Conservation (phyloP, 2,888 invertebrate genomes). For the Sarcophaga carnaria region DNA sequence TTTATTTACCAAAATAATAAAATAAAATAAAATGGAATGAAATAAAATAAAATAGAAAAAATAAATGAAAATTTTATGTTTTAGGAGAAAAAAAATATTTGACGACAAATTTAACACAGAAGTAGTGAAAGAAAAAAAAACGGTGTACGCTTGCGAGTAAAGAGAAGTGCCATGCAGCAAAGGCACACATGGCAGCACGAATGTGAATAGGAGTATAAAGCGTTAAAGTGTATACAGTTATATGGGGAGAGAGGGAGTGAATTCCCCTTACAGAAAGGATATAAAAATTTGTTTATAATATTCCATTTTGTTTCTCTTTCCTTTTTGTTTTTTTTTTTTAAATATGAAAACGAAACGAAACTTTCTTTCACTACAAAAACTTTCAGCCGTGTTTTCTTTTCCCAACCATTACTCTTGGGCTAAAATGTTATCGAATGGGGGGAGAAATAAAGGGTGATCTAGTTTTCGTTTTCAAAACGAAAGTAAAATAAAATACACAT, state of each 20-base stretch:
- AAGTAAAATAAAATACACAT: too few species aligned
- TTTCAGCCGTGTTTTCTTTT: too few species aligned
- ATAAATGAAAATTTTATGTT: neutral
- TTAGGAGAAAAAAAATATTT: neutral
- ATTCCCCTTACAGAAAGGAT: neutral
- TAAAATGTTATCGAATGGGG: too few species aligned
- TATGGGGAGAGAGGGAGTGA: neutral
- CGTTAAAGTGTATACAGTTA: neutral
- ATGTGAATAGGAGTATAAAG: conserved; percentile 6
- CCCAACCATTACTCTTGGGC: too few species aligned
- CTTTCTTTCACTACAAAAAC: too few species aligned
- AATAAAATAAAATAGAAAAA: neutral
- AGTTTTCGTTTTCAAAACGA: too few species aligned
- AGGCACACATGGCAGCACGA: neutral
- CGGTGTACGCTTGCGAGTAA: too few species aligned
- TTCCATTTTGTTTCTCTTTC: neutral
- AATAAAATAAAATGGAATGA: neutral
- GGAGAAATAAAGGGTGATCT: too few species aligned
- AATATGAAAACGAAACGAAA: too few species aligned
- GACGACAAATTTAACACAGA: conserved; percentile 36
- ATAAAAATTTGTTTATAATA: neutral
- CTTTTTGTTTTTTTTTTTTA: too few species aligned
- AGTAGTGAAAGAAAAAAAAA: conserved; percentile 3
- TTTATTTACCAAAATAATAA: neutral
- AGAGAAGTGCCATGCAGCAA: too few species aligned